A percentile compares a stretch with the other conserved stretches of the same genome.
phyloP scores from a whole-genome alignment of 2,113 vertebrate species.

The Nannobrachium achirus region DNA sequence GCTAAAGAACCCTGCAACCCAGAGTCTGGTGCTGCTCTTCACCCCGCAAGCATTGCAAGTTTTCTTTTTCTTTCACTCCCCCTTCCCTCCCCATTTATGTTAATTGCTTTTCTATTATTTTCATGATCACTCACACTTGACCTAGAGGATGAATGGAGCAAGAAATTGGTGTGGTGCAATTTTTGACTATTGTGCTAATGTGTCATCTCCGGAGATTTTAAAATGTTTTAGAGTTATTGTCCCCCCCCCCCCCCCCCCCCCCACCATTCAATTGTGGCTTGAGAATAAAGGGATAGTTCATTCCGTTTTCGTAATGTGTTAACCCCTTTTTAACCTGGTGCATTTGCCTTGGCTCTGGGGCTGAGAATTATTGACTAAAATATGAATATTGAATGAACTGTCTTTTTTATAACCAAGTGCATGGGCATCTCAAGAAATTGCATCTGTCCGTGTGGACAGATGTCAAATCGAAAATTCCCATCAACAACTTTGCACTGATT shows the following conservation, averaged over 20 bases:
- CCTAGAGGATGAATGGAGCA: slow-evolving; percentile 61
- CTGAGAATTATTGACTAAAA: slow-evolving; percentile 61
- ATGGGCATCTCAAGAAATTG: slow-evolving; percentile 71
- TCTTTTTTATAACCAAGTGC: slow-evolving; percentile 59
- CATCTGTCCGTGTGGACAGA: slow-evolving; percentile 62
- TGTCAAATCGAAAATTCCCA: slow-evolving; percentile 79
- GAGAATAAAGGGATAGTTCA: slow-evolving; percentile 70
- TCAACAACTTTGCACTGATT: slow-evolving; percentile 90
- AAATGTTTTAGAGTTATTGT: slow-evolving; percentile 65
- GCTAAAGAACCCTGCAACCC: slow-evolving; percentile 85
- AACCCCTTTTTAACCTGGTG: slow-evolving; percentile 55
- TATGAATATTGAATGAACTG: slow-evolving; percentile 45
- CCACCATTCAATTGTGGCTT: slow-evolving; percentile 66
- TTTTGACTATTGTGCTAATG: slow-evolving; percentile 51
- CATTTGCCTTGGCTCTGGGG: slow-evolving; percentile 30
- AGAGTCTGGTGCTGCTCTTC: slow-evolving; percentile 87
- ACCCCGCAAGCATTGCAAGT: slow-evolving; percentile 87
- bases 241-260: slow-evolving; percentile 44
- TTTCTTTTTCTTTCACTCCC: slow-evolving; percentile 51
- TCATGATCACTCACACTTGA: slow-evolving; percentile 59
- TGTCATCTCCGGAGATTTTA: slow-evolving; percentile 56
- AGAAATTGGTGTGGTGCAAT: slow-evolving; percentile 61
- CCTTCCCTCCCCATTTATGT: slow-evolving; percentile 36
- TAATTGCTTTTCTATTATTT: slow-evolving; percentile 63
- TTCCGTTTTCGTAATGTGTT: slow-evolving; percentile 35